phyloP scores from a whole-genome alignment of 2,797 vertebrate species.

The Sebastes itinus region DNA sequence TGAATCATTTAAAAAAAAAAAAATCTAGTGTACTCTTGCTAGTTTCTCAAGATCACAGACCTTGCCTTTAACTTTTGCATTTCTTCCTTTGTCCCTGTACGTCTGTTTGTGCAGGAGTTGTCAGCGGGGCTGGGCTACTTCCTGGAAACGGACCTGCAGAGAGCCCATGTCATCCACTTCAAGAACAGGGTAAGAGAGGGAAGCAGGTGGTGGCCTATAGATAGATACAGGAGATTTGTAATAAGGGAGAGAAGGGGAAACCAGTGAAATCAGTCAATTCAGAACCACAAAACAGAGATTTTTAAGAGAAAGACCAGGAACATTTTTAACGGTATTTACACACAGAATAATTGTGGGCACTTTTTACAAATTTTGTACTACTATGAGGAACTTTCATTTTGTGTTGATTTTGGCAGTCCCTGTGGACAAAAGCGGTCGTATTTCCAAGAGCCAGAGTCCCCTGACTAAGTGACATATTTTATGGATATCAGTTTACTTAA shows the following conservation, averaged over 20 bases:
- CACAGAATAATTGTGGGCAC: constrained; percentile 14
- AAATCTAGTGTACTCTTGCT: no score
- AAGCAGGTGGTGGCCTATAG: not conserved
- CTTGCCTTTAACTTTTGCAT: no score
- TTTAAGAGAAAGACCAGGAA: not conserved
- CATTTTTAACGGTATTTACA: not conserved
- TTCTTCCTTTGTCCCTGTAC: no score
- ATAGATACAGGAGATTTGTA: not conserved
- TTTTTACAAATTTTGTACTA: constrained; percentile 45
- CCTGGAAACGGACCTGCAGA: constrained; percentile 97
- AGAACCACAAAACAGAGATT: not conserved
- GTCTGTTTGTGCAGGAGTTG: no score
- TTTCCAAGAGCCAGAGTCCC: no score
- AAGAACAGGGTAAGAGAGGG: constrained; percentile 93
- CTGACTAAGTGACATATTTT: no score
- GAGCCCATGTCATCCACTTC: constrained; percentile 98
- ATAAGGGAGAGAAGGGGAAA: not conserved
- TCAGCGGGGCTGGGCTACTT: constrained; percentile 92
- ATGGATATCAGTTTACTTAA: no score
- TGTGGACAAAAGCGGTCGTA: no score
- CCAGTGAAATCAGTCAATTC: not conserved
- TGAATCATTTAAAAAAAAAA: no score
- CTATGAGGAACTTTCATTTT: no score
- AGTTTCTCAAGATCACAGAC: no score
- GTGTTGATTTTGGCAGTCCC: no score